Evolutionary conservation across 2,797 vertebrate species (phyloP).

Genomic region (Diceros bicornis): DNA sequence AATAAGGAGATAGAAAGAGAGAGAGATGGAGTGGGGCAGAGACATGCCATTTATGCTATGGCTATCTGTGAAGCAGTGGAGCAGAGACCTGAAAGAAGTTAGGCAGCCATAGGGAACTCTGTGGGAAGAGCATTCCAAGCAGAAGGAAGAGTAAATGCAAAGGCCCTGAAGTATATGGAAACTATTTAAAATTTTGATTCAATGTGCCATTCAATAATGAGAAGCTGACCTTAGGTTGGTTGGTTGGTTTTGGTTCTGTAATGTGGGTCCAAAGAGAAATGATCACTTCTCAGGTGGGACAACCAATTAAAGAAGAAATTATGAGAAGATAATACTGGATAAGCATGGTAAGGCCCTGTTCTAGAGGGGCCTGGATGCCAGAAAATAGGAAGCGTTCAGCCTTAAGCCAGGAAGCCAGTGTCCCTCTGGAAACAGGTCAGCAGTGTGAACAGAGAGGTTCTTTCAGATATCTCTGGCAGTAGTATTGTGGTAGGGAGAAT

Average conservation of each 20-base stretch:
- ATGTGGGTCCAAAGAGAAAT: conserved; percentile 20
- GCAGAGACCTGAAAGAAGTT: not conserved
- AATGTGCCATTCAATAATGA: not conserved
- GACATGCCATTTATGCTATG: not conserved
- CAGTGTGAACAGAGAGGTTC: not conserved
- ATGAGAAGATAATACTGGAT: not conserved
- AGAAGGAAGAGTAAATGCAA: not conserved
- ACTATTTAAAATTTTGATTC: not conserved
- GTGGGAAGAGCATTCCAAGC: not conserved
- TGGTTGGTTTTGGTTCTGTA: not conserved
- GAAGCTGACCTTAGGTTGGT: not conserved
- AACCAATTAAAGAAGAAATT: not conserved
- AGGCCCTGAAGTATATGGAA: not conserved
- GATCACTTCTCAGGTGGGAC: not conserved
- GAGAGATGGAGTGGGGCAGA: not conserved
- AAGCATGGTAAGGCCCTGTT: not conserved
- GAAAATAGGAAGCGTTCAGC: not conserved
- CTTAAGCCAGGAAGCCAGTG: not conserved
- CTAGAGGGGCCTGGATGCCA: not conserved
- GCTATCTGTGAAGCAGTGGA: not conserved
- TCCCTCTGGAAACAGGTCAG: not conserved
- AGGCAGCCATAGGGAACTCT: not conserved
- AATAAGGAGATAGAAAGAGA: not conserved
- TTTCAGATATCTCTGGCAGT: not conserved
- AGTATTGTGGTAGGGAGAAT: not conserved